Percentiles rank a stretch among this genome's conserved stretches.
phyloP scores from a whole-genome alignment of 2,113 vertebrate species.

The Festucalex cinctus region DNA sequence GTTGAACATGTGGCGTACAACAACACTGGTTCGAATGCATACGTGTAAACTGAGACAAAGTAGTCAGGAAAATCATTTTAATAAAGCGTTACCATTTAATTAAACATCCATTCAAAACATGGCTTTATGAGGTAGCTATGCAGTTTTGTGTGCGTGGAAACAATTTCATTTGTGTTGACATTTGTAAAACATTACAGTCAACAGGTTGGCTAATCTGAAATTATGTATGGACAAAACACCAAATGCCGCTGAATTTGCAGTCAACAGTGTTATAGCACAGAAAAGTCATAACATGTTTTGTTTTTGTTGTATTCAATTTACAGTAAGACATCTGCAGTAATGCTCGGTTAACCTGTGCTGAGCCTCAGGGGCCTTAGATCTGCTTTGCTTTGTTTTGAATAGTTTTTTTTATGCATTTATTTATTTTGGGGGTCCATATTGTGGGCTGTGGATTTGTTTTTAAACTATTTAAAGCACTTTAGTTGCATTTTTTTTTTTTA shows the following conservation, averaged over 20 bases:
- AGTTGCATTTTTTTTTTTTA: too few species aligned
- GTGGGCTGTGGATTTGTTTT: too few species aligned
- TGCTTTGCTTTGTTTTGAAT: too few species aligned
- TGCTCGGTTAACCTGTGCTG: too few species aligned
- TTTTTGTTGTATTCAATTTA: neutral
- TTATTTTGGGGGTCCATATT: too few species aligned
- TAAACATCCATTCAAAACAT: neutral
- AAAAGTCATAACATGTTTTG: neutral
- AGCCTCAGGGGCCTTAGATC: too few species aligned
- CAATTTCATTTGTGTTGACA: neutral
- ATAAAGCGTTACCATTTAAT: neutral
- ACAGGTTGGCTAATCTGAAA: neutral
- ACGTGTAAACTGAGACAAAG: neutral
- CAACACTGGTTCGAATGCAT: constrained; percentile 15
- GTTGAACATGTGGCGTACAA: neutral
- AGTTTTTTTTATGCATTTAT: too few species aligned
- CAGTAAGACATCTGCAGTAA: neutral
- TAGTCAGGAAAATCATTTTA: neutral
- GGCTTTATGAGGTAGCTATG: neutral
- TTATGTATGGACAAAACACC: neutral
- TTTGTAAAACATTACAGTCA: neutral
- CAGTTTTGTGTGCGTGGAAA: neutral
- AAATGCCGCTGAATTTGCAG: too few species aligned
- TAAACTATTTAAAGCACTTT: too few species aligned
- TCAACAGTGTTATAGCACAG: neutral